A percentile compares a stretch with the other conserved stretches of the same genome.
Evolutionary conservation across 2,888 invertebrate species (phyloP).

Genomic region (Rhingia campestris): DNA sequence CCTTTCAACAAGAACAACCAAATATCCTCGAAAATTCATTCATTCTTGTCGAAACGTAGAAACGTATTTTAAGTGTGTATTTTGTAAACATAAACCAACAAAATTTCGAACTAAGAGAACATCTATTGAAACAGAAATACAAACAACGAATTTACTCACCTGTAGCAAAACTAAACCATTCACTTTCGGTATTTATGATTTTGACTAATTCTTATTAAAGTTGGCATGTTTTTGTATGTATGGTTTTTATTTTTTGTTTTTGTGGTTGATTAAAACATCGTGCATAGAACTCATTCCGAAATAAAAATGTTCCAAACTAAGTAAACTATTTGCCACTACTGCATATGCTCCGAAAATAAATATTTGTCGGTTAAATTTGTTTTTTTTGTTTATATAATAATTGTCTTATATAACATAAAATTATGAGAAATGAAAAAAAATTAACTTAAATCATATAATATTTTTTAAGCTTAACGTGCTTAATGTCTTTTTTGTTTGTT

Average conservation of each 20-base stretch:
- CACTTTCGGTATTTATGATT: slow-evolving; percentile 18
- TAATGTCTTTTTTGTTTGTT: slow-evolving; percentile 69
- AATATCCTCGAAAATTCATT: too few relatives aligned
- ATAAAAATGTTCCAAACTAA: slow-evolving; percentile 60
- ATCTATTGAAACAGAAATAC: slow-evolving; percentile 22
- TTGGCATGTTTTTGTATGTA: slow-evolving; percentile 32
- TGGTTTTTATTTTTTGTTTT: slow-evolving; percentile 14
- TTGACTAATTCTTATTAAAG: slow-evolving; percentile 38
- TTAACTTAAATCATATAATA: slow-evolving; percentile 47
- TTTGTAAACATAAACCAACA: slow-evolving; percentile 12
- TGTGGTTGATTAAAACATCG: slow-evolving; percentile 66
- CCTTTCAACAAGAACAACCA: too few relatives aligned
- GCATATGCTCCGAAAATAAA: slow-evolving; percentile 53
- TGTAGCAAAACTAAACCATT: slow-evolving; percentile 54
- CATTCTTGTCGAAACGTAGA: too few relatives aligned
- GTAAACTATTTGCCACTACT: slow-evolving; percentile 63
- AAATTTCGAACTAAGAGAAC: not conserved
- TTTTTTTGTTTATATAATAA: slow-evolving; percentile 20
- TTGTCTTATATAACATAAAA: slow-evolving; percentile 43
- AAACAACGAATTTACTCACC: slow-evolving; percentile 63
- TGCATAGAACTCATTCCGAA: slow-evolving; percentile 71
- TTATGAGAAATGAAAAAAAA: slow-evolving; percentile 25
- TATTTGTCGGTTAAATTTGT: not conserved
- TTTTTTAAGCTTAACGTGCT: slow-evolving; percentile 69
- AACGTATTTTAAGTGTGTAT: slow-evolving; percentile 5